These are phyloP conservation scores for Cotesia congregata DNA, from an alignment of 2,888 invertebrate genomes.

Conservation along the genomic window DNA sequence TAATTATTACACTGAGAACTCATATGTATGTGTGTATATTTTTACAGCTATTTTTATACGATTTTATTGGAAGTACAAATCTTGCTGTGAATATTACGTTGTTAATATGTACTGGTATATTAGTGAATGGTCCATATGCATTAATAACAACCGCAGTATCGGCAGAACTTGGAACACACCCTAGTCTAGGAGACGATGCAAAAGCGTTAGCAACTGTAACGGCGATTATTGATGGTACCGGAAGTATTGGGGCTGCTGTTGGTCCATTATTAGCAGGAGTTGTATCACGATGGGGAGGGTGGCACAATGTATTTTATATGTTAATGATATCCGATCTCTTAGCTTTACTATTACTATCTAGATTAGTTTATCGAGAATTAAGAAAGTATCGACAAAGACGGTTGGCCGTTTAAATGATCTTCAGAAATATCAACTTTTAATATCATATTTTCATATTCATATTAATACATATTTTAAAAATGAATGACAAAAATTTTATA, in stretches of 20 bases:
- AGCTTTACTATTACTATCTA: slow-evolving; percentile 76
- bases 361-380: slow-evolving; percentile 69
- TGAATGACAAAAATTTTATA: slow-evolving; percentile 15
- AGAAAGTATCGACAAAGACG: slow-evolving; percentile 57
- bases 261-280: slow-evolving; percentile 92
- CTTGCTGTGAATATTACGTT: slow-evolving; percentile 77
- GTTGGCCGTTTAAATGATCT: slow-evolving; percentile 48
- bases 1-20: not conserved
- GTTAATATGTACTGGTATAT: slow-evolving; percentile 81
- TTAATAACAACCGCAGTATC: slow-evolving; percentile 97
- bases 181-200: slow-evolving; percentile 85
- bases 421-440: slow-evolving; percentile 8
- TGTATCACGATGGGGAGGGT: slow-evolving; percentile 78
- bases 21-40: slow-evolving; percentile 25
- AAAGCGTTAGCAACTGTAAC: slow-evolving; percentile 97
- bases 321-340: slow-evolving; percentile 85
- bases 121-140: slow-evolving; percentile 97
- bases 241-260: slow-evolving; percentile 92
- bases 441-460: slow-evolving; percentile 22
- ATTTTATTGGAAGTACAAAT: slow-evolving; percentile 78
- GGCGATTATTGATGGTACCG: slow-evolving; percentile 97
- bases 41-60: slow-evolving; percentile 84
- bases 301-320: slow-evolving; percentile 93
- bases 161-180: slow-evolving; percentile 93
- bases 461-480: not conserved